Base-by-base conservation (phyloP, 2,113 vertebrate species). In the Hystrix brachyura region DNA sequence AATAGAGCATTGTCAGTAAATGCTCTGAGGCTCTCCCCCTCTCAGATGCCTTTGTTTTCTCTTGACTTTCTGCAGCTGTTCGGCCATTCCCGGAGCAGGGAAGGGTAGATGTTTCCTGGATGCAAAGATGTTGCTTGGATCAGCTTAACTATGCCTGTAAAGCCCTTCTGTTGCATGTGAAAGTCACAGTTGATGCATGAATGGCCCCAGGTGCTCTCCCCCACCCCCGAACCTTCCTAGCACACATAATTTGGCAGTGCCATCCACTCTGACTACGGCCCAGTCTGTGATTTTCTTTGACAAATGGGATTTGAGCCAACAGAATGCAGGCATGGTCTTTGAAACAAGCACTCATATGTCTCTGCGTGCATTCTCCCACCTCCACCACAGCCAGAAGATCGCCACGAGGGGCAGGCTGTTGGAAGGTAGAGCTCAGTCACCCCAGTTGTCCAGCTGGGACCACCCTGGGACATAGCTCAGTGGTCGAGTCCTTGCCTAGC, bases 11-110 rank as follows among this genome's bases (percentile, higher is more conserved):
- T 97, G 97, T 96, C 91, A 90, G 94, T 80, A 93, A 97, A 96
- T 62, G 76, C 76, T 76, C 12, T 4, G 48, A 64, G 71, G 83
- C 48, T 90, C 55, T 84, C 69, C 72, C 97, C 71, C 74, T 96
- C 86, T 96, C 64, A 32, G 92, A 92, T 83, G 95, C 80, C 90
- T 97, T 98, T 96, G 97, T 98, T 94, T 98, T 78, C 92, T 59
- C 79, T 87, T 90, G 90, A 96, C 94, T 98, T 96, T 81, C 80
- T 81, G 95, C 95, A 97, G 96, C 97, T 98, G 98, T 94, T 97
- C 51, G 71, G 60, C 71, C 64, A 97, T 96, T 91, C 83, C 0
- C 23, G 83, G 86, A 84, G 79, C 64, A 72, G 74, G 65, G 93
- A 83, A 94, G 76, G 59, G 55, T 62, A 86, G 91, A 83, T 96